A percentile compares a stretch with the other conserved stretches of the same genome.
Conservation (phyloP, 2,888 invertebrate species). For the Ecdyonurus torrentis region DNA sequence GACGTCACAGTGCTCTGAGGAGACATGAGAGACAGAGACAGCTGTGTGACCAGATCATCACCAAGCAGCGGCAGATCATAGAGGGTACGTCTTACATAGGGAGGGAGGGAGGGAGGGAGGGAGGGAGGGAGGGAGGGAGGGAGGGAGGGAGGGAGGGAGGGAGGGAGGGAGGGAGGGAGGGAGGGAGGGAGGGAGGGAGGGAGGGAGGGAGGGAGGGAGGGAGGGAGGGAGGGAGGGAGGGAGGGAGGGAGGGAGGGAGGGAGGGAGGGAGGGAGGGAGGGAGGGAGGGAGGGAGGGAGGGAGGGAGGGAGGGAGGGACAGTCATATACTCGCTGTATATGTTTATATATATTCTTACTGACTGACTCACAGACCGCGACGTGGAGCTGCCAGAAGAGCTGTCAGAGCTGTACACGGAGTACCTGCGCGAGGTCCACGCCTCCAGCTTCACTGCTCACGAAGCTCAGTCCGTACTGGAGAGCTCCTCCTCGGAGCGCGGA, state of each 20-base stretch:
- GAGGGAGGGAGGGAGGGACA: too few species aligned
- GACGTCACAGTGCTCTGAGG: constrained; percentile 67
- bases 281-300: too few species aligned
- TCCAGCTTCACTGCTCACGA: constrained; percentile 44
- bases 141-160: not conserved
- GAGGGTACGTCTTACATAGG: constrained; percentile 40
- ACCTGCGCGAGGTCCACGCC: constrained; percentile 76
- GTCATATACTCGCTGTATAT: too few species aligned
- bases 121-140: not conserved
- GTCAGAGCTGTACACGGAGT: constrained; percentile 61
- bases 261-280: too few species aligned
- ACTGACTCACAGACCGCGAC: constrained; percentile 44
- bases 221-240: too few species aligned
- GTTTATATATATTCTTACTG: too few species aligned
- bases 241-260: too few species aligned
- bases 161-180: not conserved
- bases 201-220: too few species aligned
- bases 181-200: not conserved
- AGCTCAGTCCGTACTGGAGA: not conserved
- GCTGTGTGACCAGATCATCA: constrained; percentile 82
- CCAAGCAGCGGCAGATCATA: constrained; percentile 66
- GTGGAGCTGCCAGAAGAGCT: constrained; percentile 55
- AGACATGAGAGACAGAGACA: constrained; percentile 69
- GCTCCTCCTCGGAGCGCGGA: too few species aligned
- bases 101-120: not conserved